Conservation (phyloP, 2,888 invertebrate genomes). For the Miltochrista miniata region DNA sequence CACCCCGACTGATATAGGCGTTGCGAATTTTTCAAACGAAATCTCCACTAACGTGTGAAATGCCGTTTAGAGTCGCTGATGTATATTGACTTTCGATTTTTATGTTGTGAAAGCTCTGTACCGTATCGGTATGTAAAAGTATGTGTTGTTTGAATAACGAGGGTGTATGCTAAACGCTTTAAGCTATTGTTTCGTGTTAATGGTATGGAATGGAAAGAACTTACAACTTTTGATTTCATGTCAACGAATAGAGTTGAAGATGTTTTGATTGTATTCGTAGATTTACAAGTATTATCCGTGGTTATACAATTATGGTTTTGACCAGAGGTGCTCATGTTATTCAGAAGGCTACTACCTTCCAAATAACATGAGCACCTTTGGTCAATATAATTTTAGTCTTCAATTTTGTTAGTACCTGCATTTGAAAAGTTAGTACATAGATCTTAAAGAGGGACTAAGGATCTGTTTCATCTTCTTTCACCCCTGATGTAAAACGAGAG, state of each 20-base stretch:
- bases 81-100: constrained; percentile 61
- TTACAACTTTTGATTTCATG: constrained; percentile 3
- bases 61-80: constrained; percentile 41
- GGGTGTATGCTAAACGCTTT: constrained; percentile 9
- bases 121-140: constrained; percentile 22
- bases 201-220: constrained; percentile 6
- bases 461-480: too few relatives aligned
- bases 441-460: too few relatives aligned
- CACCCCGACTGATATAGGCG: constrained; percentile 25
- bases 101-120: constrained; percentile 37
- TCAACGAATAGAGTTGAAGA: background rate
- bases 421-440: too few relatives aligned
- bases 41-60: constrained; percentile 38
- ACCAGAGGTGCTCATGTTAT: too few relatives aligned
- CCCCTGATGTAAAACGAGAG: too few relatives aligned
- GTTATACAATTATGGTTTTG: too few relatives aligned
- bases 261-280: background rate
- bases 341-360: too few relatives aligned
- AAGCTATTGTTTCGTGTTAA: constrained; percentile 18
- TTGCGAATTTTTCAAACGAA: constrained; percentile 50
- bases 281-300: too few relatives aligned
- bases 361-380: too few relatives aligned
- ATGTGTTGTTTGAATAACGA: constrained; percentile 24
- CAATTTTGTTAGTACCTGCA: too few relatives aligned
- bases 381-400: too few relatives aligned